These are phyloP conservation scores for cattle (Bos taurus) DNA, from an alignment of 2,113 vertebrate species.

Conservation along the genomic window DNA sequence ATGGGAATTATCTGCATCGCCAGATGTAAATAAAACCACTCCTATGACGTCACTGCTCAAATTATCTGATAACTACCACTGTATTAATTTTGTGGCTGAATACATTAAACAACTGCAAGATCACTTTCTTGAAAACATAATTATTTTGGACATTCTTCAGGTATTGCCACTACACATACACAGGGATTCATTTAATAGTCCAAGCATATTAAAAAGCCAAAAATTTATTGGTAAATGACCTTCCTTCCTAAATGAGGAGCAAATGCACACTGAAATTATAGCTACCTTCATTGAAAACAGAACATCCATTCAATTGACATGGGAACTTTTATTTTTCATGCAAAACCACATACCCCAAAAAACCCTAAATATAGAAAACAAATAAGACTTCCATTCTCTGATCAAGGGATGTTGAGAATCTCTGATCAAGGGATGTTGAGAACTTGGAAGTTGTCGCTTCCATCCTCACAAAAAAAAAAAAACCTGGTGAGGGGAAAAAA, in stretches of 20 bases:
- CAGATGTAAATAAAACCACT: constrained; percentile 71
- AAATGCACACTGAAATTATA: background rate
- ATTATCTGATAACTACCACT: constrained; percentile 65
- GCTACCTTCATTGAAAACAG: background rate
- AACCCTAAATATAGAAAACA: background rate
- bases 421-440: background rate
- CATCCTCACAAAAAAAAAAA: background rate
- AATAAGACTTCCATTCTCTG: background rate
- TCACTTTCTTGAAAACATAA: constrained; percentile 68
- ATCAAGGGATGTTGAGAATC: background rate
- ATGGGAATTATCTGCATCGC: constrained; percentile 53
- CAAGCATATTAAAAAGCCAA: constrained; percentile 58
- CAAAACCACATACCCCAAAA: background rate
- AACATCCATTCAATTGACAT: background rate
- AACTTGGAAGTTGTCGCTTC: background rate
- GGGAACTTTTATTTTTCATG: background rate
- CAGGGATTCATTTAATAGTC: constrained; percentile 61
- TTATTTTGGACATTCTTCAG: constrained; percentile 65
- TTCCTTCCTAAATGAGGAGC: background rate
- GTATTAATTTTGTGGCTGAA: constrained; percentile 70
- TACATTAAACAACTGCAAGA: constrained; percentile 66
- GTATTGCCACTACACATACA: constrained; percentile 51
- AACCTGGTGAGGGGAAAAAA: accelerated
- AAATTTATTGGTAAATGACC: constrained; percentile 42
- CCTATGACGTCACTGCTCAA: constrained; percentile 65